A percentile compares a stretch with the other conserved stretches of the same genome.
These are phyloP conservation scores for Leucoraja erinaceus DNA, from an alignment of 2,113 vertebrate species.

Conservation along the genomic window DNA sequence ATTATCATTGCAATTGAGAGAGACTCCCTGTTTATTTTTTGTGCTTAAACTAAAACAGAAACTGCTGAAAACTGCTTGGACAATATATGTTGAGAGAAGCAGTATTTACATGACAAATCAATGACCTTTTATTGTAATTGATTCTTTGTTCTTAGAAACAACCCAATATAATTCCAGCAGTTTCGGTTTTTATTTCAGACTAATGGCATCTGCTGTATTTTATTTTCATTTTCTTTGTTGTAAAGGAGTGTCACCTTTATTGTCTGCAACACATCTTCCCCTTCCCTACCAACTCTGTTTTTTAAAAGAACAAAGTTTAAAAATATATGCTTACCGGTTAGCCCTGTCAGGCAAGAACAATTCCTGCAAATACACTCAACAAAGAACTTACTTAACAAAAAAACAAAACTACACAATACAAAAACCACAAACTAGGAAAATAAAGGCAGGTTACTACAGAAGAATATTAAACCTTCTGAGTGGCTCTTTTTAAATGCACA, in stretches of 20 bases:
- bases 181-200: not conserved
- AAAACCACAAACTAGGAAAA: not conserved
- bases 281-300: too few species aligned
- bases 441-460: not conserved
- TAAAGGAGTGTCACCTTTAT: not conserved
- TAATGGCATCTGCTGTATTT: not conserved
- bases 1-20: too few species aligned
- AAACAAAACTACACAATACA: not conserved
- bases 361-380: not conserved
- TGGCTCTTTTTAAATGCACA: not conserved
- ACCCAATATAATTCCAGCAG: too few species aligned
- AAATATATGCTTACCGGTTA: not conserved
- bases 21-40: too few species aligned
- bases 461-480: not conserved
- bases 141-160: not conserved
- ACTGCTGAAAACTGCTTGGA: not conserved
- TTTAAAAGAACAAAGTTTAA: not conserved
- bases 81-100: not conserved
- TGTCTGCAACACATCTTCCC: not conserved
- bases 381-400: not conserved
- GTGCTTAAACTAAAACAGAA: not conserved
- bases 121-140: not conserved
- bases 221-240: not conserved
- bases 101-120: not conserved
- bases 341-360: not conserved